Evolutionary conservation across 2,888 invertebrate genomes (phyloP), one percentile per base, ranked within the genome.

Genomic region (Hypolimnas misippus): DNA sequence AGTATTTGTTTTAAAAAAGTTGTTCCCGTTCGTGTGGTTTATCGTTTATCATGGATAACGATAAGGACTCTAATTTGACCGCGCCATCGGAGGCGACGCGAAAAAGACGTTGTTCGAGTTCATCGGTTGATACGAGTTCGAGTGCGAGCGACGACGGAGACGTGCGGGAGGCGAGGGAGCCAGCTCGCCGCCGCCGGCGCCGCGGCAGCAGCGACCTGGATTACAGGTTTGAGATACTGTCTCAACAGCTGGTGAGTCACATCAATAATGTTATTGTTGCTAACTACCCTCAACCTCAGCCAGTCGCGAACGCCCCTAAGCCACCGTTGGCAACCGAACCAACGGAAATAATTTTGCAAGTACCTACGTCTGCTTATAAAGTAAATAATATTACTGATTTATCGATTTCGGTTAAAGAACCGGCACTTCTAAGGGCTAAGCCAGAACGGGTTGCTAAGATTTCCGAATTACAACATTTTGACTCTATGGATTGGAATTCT

Each of bases 231-330:
- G 65, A 60, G 29, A 6, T 57, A n/a, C 54, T 67, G 16, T 65
- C 62, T 4, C 51, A 65, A 8, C 58, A 67, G 31, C 33, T 67
- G 61, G 65, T 67, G 56, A 67, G 63, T 63, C 63, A 65, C 8
- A 35, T 67, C 16, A 60, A 67, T 35, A 46, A 57, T 57, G 8
- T 61, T 21, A 25, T 59, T 29, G 17, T n/a, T 4, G n/a, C 35
- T n/a, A 19, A 33, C n/a, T 21, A 10, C 6, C 14, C 19, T 3
- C 25, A 25, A 25, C 25, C 31, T 50, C 29, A 2, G 0, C 2
- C 46, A 7, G 14, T 33, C 33, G 14, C 5, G 14, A 17, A 10
- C 1, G 12, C 12, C 7, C 10, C n/a, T 5, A 5, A 25, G 5
- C 25, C 25, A 25, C 25, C 2, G 25, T 2, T 25, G 25, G 25